Percentiles rank a stretch among this genome's conserved stretches.
Conservation (phyloP, 2,113 vertebrate genomes). For the Nansenia antarctica region DNA sequence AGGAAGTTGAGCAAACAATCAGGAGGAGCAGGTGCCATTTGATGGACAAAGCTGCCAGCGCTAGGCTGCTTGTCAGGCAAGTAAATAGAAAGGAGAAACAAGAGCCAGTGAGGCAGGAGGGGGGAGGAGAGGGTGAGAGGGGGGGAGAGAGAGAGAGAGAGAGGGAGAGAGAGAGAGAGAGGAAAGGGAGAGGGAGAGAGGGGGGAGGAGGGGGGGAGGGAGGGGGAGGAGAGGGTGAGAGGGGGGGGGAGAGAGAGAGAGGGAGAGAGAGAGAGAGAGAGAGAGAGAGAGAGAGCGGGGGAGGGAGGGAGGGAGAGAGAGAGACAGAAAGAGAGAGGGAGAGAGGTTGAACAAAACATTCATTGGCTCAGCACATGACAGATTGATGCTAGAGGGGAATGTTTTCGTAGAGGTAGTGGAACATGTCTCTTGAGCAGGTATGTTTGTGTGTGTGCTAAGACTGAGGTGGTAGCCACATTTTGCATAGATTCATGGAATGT, state of each 20-base stretch:
- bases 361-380: too few species aligned
- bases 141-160: slow-evolving; percentile 5
- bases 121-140: too few species aligned
- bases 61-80: slow-evolving; percentile 54
- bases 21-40: slow-evolving; percentile 69
- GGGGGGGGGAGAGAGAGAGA: not conserved
- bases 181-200: not conserved
- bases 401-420: too few species aligned
- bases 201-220: not conserved
- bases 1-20: slow-evolving; percentile 68
- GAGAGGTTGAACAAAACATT: too few species aligned
- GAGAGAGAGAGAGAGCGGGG: not conserved
- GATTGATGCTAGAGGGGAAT: too few species aligned
- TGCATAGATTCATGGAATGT: too few species aligned
- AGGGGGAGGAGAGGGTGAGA: not conserved
- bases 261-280: not conserved
- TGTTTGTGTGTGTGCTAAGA: too few species aligned
- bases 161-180: slow-evolving; percentile 17
- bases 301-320: not conserved
- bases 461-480: too few species aligned
- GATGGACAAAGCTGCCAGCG: slow-evolving; percentile 67
- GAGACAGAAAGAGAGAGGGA: not conserved
- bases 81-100: slow-evolving; percentile 34
- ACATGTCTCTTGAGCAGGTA: too few species aligned
- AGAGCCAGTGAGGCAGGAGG: not conserved